Conservation (phyloP, 2,888 invertebrate genomes). For the Ephialtes manifestator region DNA sequence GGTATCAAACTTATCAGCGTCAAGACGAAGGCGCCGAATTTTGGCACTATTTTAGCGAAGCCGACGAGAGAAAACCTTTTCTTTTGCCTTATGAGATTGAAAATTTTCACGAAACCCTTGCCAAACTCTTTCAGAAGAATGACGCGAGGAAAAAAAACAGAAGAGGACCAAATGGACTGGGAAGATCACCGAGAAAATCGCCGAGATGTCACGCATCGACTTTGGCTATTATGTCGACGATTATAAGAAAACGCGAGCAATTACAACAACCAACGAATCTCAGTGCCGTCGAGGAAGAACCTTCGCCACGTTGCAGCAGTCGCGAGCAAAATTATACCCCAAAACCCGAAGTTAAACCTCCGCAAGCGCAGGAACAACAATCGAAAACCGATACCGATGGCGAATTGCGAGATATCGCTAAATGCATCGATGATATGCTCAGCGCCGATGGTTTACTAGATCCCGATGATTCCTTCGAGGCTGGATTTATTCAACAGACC, state of each 20-base stretch:
- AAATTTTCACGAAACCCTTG: slow-evolving; percentile 81
- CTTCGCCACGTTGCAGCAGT: slow-evolving; percentile 37
- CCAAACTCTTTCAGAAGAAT: slow-evolving; percentile 73
- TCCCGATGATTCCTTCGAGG: slow-evolving; percentile 87
- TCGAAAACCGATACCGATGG: slow-evolving; percentile 80
- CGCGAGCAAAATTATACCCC: slow-evolving; percentile 69
- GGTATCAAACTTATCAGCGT: slow-evolving; percentile 93
- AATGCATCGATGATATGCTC: slow-evolving; percentile 86
- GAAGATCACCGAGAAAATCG: slow-evolving; percentile 92
- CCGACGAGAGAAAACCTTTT: slow-evolving; percentile 88
- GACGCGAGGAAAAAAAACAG: slow-evolving; percentile 70
- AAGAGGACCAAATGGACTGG: slow-evolving; percentile 75
- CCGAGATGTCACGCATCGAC: slow-evolving; percentile 96
- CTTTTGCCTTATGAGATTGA: slow-evolving; percentile 92
- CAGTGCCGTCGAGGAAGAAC: slow-evolving; percentile 73
- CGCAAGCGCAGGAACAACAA: slow-evolving; percentile 50
- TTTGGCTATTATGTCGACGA: slow-evolving; percentile 90
- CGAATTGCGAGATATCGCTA: slow-evolving; percentile 84
- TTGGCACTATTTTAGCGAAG: slow-evolving; percentile 88
- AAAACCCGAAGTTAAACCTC: slow-evolving; percentile 70
- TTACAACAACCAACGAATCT: slow-evolving; percentile 74
- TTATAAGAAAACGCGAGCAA: slow-evolving; percentile 83
- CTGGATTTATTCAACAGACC: slow-evolving; percentile 68
- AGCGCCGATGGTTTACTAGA: slow-evolving; percentile 86
- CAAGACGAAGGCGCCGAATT: slow-evolving; percentile 91